Evolutionary conservation across 2,888 invertebrate species (phyloP), one percentile per base, ranked within the genome.

Genomic region (Andrena minutula): DNA sequence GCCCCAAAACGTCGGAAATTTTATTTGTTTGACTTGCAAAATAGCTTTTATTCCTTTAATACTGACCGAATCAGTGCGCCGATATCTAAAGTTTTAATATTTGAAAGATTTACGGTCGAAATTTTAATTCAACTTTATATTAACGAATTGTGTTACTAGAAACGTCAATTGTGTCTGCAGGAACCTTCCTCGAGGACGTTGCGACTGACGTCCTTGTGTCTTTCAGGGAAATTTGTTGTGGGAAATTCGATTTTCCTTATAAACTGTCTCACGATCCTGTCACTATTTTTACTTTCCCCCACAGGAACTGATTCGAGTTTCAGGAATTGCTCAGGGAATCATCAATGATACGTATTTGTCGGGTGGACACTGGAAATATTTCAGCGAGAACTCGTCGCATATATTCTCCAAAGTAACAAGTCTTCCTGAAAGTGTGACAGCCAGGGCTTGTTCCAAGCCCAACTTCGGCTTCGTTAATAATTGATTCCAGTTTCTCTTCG

Each of bases 261-360:
- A 32, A n/a, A 23, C 23, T 8, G 41, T 58, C 30, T 58, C 30
- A 56, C 8, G 7, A 23, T 28, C 35, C 12, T 41, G 41, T 12
- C 35, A 41, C 4, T 16, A 7, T 28, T 26, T n/a, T 2, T 26
- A 0, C 6, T 51, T 3, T 0, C 8, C 51, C 7, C 3, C 26
- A 6, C 12, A 12, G 32, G 35, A 53, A 49, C 20, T 41, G 32
- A 41, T 12, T 10, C 35, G 10, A 10, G 28, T 10, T 23, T 51
- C 26, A 12, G 4, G 28, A 64, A 70, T 23, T 7, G 65, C 64
- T 60, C 26, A 7, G 28, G 16, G 79, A 76, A 76, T 66, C 53
- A 71, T 65, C 41, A 58, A 26, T 32, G 79, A 41, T 41, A 41
- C 10, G 26, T 60, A 51, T 78, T 61, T 30, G 47, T 74, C 73